Evolutionary conservation across 2,888 invertebrate species (phyloP), one percentile per base, ranked within the genome.

Genomic region (Tetramorium bicarinatum): DNA sequence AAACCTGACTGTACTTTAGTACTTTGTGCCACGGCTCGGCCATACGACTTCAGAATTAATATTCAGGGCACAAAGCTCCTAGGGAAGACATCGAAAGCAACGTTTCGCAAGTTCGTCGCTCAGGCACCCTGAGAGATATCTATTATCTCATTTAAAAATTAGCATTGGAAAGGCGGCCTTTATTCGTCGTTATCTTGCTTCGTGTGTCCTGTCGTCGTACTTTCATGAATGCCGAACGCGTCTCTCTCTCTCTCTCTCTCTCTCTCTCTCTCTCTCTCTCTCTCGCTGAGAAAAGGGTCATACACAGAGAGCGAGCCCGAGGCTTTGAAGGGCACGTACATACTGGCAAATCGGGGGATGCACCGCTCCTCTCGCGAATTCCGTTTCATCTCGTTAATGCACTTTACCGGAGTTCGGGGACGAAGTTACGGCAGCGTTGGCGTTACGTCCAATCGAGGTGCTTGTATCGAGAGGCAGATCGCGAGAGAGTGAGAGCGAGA

Each of bases 121-220:
- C 85, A 80, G 15, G 38, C 64, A 79, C 75, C 67, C 29, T 47
- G 38, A 71, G 59, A 79, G 88, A 88, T 91, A 91, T 91, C 91
- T 91, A 92, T 91, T 91, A 90, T 92, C 88, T 89, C 83, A 87
- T 90, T 91, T 88, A 90, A 90, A 91, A 89, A 91, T 91, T 92
- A 90, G 89, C 92, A 92, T 91, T 84, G 88, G 85, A 87, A 87
- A 89, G 87, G 87, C 84, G 71, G 61, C 18, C 47, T 69, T 81
- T 62, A 41, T 54, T 76, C 34, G 44, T 44, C 38, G 56, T 74
- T 67, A 62, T 75, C 75, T 47, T 47, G 47, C 47, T 34, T 15
- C 34, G 21, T 6, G 38, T 49, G 25, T 61, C 41, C 49, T 69
- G 34, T 80, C 49, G 59, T 34, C 41, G n/a, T 74, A 49, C 77